A percentile compares a stretch with the other conserved stretches of the same genome.
Evolutionary conservation across 1,140 invertebrate genomes (phyloP).

Genomic region (Contarinia nasturtii): DNA sequence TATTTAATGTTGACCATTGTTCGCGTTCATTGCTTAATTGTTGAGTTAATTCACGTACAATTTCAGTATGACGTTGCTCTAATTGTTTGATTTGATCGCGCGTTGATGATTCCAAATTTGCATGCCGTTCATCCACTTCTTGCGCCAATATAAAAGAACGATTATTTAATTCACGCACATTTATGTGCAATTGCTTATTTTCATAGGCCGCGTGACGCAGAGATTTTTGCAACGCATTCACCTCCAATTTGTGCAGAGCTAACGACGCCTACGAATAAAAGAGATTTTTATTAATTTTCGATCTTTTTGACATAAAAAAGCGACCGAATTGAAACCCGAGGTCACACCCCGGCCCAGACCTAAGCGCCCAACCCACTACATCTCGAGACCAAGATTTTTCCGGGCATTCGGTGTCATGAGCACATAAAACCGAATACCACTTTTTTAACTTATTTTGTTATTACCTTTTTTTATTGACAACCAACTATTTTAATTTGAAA

Average conservation of each 20-base stretch:
- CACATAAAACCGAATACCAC: too few relatives aligned
- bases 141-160: conserved; percentile 58
- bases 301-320: too few relatives aligned
- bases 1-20: conserved; percentile 30
- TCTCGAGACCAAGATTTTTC: too few relatives aligned
- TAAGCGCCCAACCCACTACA: too few relatives aligned
- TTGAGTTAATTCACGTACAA: conserved; percentile 42
- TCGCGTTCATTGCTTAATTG: conserved; percentile 52
- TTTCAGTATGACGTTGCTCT: conserved; percentile 56
- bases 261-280: conserved; percentile 33
- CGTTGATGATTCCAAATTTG: conserved; percentile 50
- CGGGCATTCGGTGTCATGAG: too few relatives aligned
- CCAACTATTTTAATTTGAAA: too few relatives aligned
- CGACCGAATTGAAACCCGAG: too few relatives aligned
- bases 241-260: conserved; percentile 36
- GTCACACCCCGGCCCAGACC: too few relatives aligned
- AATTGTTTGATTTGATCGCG: conserved; percentile 41
- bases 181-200: conserved; percentile 53
- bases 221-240: conserved; percentile 30
- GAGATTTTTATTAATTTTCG: too few relatives aligned
- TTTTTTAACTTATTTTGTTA: too few relatives aligned
- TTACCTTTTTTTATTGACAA: too few relatives aligned
- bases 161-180: conserved; percentile 62
- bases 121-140: conserved; percentile 78
- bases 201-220: conserved; percentile 47